These are phyloP conservation scores for Oegoconia quadripuncta DNA, from an alignment of 2,888 invertebrate genomes.

Conservation along the genomic window DNA sequence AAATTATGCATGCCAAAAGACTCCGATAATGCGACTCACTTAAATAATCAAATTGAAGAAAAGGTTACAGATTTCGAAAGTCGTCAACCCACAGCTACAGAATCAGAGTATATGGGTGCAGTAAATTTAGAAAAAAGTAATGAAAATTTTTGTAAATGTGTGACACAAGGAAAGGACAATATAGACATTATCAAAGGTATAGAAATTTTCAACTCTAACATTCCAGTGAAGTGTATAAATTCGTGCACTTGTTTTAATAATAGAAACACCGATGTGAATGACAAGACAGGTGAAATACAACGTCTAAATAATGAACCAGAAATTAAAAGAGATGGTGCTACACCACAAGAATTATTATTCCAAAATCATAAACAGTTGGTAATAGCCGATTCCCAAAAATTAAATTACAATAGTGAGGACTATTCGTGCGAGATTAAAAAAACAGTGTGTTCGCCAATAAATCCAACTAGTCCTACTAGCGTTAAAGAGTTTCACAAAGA, in stretches of 20 bases:
- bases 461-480: no score
- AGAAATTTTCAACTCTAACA: not conserved
- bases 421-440: no score
- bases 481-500: no score
- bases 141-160: conserved; percentile 39
- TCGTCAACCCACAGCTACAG: conserved; percentile 26
- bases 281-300: not conserved
- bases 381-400: no score
- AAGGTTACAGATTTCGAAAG: conserved; percentile 14
- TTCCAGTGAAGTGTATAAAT: conserved; percentile 29
- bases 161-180: no score
- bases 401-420: no score
- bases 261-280: not conserved
- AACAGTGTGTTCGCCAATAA: no score
- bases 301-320: not conserved
- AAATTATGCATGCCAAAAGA: conserved; percentile 2
- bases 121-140: conserved; percentile 57
- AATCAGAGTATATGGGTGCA: conserved; percentile 55
- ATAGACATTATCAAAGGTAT: conserved; percentile 2
- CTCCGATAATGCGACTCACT: conserved; percentile 6
- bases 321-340: no score
- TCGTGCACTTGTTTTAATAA: conserved; percentile 29
- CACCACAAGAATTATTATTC: no score
- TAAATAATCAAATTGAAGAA: conserved; percentile 3
- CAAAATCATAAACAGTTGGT: no score